A percentile compares a stretch with the other conserved stretches of the same genome.
Evolutionary conservation across 2,113 vertebrate species (phyloP).

Genomic region (Grus americana): DNA sequence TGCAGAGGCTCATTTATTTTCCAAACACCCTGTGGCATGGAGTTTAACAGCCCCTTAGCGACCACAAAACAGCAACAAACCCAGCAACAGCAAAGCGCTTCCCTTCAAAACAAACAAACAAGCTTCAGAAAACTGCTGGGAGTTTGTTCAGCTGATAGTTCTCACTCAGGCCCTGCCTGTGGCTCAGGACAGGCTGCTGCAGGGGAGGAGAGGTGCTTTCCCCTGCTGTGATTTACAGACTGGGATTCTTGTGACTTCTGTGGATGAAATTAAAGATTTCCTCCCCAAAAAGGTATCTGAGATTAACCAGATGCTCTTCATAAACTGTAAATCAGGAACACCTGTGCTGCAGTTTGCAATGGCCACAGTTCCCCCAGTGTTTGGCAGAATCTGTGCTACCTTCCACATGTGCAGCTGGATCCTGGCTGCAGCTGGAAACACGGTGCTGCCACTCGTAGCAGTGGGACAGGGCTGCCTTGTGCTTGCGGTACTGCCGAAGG

Average conservation of each 20-base stretch:
- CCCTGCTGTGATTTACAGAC: neutral
- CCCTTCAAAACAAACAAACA: neutral
- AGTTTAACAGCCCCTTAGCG: neutral
- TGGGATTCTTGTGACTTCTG: neutral
- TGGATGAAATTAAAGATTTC: neutral
- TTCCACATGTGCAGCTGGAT: rapidly evolving
- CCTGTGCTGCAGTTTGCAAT: neutral
- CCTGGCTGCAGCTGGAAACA: neutral
- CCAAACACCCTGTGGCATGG: neutral
- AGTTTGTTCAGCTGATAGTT: neutral
- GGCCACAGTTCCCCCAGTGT: neutral
- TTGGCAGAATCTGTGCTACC: neutral
- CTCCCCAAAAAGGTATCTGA: neutral
- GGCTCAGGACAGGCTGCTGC: neutral
- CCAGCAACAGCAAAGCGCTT: neutral
- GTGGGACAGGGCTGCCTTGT: neutral
- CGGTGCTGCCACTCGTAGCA: rapidly evolving
- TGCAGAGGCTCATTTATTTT: neutral
- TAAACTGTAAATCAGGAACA: neutral
- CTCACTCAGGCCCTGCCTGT: neutral
- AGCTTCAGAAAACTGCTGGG: neutral
- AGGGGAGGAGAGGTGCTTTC: neutral
- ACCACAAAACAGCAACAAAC: neutral
- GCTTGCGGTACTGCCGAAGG: rapidly evolving
- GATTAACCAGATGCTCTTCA: neutral